A percentile compares a stretch with the other conserved stretches of the same genome.
phyloP scores from a whole-genome alignment of 92 coral and sea anemone genomes.

The Palythoa heliodiscus region DNA sequence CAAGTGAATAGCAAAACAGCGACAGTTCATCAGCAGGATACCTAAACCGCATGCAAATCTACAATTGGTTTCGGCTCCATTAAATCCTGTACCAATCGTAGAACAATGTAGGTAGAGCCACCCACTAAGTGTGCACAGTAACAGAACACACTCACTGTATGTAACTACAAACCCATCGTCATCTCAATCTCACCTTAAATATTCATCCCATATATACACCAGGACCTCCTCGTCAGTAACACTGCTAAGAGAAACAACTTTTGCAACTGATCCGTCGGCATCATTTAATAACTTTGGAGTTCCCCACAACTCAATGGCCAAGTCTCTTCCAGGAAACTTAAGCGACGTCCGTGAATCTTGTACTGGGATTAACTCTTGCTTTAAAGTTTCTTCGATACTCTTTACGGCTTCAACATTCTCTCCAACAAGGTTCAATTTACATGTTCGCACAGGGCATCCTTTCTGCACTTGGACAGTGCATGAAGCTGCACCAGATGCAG shows the following conservation, averaged over 20 bases:
- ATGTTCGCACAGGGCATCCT: conserved; percentile 47
- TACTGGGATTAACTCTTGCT: conserved; percentile 4
- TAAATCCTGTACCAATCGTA: no score
- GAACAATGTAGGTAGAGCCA: no score
- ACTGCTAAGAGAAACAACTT: conserved; percentile 57
- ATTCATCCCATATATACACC: conserved; percentile 69
- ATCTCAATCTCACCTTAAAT: background rate
- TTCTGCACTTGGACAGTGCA: conserved; percentile 56
- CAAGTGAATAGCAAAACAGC: no score
- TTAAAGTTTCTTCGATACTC: conserved; percentile 65
- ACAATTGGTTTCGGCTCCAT: no score
- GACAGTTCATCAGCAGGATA: no score
- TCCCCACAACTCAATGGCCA: conserved; percentile 65
- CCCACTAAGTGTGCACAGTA: no score
- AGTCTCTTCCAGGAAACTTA: conserved; percentile 38
- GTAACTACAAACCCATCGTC: background rate
- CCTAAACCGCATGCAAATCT: no score
- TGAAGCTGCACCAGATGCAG: conserved; percentile 54
- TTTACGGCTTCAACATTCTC: conserved; percentile 48
- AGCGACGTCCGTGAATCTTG: conserved; percentile 17
- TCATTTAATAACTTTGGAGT: conserved; percentile 50
- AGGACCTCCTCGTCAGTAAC: conserved; percentile 65
- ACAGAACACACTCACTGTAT: no score
- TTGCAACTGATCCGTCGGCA: conserved; percentile 35
- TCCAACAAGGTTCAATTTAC: conserved; percentile 66